Base-by-base conservation (phyloP, 2,113 vertebrate species). In the Mastomys coucha region DNA sequence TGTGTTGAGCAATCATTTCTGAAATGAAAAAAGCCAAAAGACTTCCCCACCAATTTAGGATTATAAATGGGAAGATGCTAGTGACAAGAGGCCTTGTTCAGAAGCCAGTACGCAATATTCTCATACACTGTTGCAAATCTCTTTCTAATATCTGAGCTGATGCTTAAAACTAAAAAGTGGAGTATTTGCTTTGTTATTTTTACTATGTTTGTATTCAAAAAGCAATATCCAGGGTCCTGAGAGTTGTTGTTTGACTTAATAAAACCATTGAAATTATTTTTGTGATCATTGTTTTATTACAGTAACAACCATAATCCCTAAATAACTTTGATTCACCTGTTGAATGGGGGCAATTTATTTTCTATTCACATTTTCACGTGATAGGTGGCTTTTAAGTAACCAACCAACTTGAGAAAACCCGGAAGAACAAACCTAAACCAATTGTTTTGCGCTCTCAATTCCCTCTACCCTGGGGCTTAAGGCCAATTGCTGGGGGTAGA, bases 1-100 rank as follows among this genome's bases (percentile, higher is more conserved):
- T 96, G 75, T 97, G 89, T 97, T 97, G 94, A 97, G 82, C 96
- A 96, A 93, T 97, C 92, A 93, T 96, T 96, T 98, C 96, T 97
- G 96, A 98, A 97, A 96, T 97, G 97, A 95, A 96, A 87, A 97
- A 97, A 95, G 42, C 76, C 91, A 85, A 90, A 90, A 86, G 67
- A 17, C 13, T 39, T 26, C 51, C 45, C 60, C 77, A 63, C 77
- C 76, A 86, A 86, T 93, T 96, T 97, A 91, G 87, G 87, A 95
- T 96, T 90, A 69, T 91, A 91, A 87, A 89, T 96, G 70, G 77
- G 77, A 98, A 93, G 69, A 96, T 88, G 89, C 56, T 96, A 73
- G 80, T 86, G 80, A 96, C 93, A 81, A 94, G 42, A 93, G 94
- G 93, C 85, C 93, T 95, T 65, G 94, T 89, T 95, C 82, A 36